Evolutionary conservation across 2,888 invertebrate genomes (phyloP).

Genomic region (Hyposoter didymator): DNA sequence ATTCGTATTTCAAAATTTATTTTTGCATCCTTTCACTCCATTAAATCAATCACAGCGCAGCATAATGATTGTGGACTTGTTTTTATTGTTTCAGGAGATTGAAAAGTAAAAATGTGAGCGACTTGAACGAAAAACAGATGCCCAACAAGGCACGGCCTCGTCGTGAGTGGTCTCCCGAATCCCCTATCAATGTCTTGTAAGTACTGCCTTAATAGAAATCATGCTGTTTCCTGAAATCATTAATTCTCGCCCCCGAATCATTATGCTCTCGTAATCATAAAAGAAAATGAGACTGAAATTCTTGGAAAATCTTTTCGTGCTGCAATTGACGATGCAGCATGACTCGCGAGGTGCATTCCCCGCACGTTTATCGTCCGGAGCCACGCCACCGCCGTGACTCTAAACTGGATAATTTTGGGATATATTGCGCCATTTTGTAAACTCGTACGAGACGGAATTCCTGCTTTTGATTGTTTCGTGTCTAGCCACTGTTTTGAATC

Average conservation of each 20-base stretch:
- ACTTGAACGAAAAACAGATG: conserved; percentile 75
- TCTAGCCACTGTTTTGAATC: conserved; percentile 40
- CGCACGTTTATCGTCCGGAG: conserved; percentile 52
- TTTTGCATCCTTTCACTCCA: neutral
- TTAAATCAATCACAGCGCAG: neutral
- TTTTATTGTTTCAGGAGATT: conserved; percentile 69
- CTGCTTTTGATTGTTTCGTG: conserved; percentile 54
- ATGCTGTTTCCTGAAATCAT: neutral
- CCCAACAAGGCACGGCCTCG: conserved; percentile 81
- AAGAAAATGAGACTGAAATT: conserved; percentile 6
- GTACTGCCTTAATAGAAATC: conserved; percentile 69
- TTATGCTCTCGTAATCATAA: neutral
- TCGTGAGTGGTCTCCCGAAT: conserved; percentile 81
- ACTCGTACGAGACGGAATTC: conserved; percentile 46
- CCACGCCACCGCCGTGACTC: conserved; percentile 58
- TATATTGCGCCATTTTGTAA: conserved; percentile 52
- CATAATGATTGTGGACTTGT: neutral
- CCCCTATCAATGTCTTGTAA: conserved; percentile 82
- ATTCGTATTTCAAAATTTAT: neutral
- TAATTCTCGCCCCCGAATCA: neutral
- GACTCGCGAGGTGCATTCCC: conserved; percentile 9
- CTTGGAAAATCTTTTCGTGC: conserved; percentile 33
- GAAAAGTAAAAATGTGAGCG: conserved; percentile 76
- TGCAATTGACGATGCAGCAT: conserved; percentile 10
- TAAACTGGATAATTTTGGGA: conserved; percentile 53